Base-by-base conservation (phyloP, 2,113 vertebrate species). In the Mustela lutreola region DNA sequence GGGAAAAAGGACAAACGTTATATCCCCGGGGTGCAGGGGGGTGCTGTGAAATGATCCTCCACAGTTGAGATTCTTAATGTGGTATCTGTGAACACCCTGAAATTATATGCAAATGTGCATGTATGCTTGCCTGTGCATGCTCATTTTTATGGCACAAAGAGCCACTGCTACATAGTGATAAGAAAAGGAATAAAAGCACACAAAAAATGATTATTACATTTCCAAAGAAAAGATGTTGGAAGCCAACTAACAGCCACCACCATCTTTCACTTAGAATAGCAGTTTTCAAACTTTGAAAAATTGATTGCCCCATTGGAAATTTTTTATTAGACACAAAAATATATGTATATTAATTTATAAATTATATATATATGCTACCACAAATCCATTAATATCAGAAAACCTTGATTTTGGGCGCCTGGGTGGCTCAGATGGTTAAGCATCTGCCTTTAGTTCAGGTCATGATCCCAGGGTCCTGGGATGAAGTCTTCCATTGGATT, bases 161-260 rank as follows among this genome's bases (percentile, higher is more conserved):
- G 45, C 93, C 97, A 97, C 98, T 98, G 98, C 94, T 97, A 65
- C 71, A 19, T 0, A 75, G 97, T 96, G 97, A 98, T 98, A 98
- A 98, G 98, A 80, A 88, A 96, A 94, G 31, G 91, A 97, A 98
- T 97, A 96, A 98, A 97, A 96, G 95, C 79, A 63, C 75, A 95
- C 76, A 84, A 97, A 89, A 97, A 97, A 83, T 84, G 95, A 97
- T 96, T 81, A 97, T 84, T 79, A 80, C 58, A 93, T 97, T 97
- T 97, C 92, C 76, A 95, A 82, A 88, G 92, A 75, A 92, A 96
- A 97, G 53, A 83, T 50, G 28, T 62, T 71, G 24, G 82, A 89
- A 94, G 91, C 93, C 87, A 97, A 80, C 80, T 78, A 78, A 79
- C n/a, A 63, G 76, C 36, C 36, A 83, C 39, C 26, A 80, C 79